Percentiles rank a stretch among this genome's conserved stretches.
Evolutionary conservation across 2,113 vertebrate species (phyloP).

Genomic region (Eclectus roratus): DNA sequence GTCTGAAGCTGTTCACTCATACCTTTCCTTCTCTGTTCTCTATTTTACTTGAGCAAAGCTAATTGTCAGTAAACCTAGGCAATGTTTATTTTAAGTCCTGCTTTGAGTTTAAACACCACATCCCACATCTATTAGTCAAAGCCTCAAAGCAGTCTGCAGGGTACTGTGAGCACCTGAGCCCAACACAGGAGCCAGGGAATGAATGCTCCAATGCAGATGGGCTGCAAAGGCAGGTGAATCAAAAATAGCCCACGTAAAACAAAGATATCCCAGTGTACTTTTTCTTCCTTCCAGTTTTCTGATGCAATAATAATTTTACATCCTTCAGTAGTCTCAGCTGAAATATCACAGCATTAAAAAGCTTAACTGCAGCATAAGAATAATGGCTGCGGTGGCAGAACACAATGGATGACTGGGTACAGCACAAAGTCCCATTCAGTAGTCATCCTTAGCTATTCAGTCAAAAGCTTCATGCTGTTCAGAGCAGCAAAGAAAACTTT

Average conservation of each 20-base stretch:
- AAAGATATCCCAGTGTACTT: background rate
- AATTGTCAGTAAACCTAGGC: background rate
- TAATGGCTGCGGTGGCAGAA: constrained; percentile 27
- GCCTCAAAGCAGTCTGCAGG: background rate
- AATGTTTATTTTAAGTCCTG: background rate
- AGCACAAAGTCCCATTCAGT: background rate
- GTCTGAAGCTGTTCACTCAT: accelerated
- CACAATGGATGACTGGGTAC: constrained; percentile 13
- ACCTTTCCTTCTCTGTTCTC: background rate
- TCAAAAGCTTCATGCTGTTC: background rate
- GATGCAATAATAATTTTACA: constrained; percentile 3
- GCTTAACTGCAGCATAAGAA: constrained; percentile 37
- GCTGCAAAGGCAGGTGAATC: background rate
- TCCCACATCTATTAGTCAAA: background rate
- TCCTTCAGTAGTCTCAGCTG: constrained; percentile 1
- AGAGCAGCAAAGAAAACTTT: background rate
- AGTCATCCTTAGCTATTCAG: constrained; percentile 2
- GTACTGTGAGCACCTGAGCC: background rate
- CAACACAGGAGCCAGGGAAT: background rate
- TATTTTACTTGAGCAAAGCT: background rate
- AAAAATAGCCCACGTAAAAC: background rate
- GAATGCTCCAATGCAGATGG: background rate
- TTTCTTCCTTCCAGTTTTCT: background rate
- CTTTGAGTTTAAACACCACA: background rate
- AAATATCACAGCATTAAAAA: constrained; percentile 41